These are phyloP conservation scores for Amyelois transitella DNA, from an alignment of 1,140 invertebrate species.

Conservation along the genomic window DNA sequence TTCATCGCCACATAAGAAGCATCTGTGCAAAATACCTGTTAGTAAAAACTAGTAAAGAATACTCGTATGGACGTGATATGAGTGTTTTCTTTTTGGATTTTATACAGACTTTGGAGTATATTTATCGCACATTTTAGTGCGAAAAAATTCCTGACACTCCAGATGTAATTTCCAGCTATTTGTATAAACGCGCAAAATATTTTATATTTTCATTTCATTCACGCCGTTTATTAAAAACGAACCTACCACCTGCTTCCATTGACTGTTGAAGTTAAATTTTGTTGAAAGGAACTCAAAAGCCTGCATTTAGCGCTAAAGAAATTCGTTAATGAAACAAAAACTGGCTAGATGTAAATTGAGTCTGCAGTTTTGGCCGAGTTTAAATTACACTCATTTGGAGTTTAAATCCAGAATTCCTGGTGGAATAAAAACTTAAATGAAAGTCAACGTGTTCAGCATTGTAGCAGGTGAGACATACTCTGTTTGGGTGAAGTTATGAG, in stretches of 20 bases:
- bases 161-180: not conserved
- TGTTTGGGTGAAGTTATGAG: not conserved
- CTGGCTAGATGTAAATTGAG: constrained; percentile 24
- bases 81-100: no score
- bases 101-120: no score
- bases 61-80: no score
- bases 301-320: not conserved
- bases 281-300: not conserved
- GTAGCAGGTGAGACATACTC: not conserved
- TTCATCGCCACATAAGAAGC: no score
- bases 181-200: not conserved
- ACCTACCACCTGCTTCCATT: not conserved
- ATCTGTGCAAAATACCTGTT: no score
- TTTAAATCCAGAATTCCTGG: constrained; percentile 31
- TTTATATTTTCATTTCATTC: not conserved
- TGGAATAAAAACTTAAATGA: constrained; percentile 41
- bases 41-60: no score
- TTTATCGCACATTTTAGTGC: no score
- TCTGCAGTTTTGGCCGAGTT: constrained; percentile 19
- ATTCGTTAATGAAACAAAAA: constrained; percentile 7
- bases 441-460: constrained; percentile 28
- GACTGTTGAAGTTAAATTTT: not conserved
- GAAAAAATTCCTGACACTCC: not conserved
- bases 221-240: not conserved
- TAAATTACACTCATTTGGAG: constrained; percentile 36